A percentile compares a stretch with the other conserved stretches of the same genome.
Evolutionary conservation across 2,797 vertebrate genomes (phyloP).

Genomic region (Sternotherus odoratus): DNA sequence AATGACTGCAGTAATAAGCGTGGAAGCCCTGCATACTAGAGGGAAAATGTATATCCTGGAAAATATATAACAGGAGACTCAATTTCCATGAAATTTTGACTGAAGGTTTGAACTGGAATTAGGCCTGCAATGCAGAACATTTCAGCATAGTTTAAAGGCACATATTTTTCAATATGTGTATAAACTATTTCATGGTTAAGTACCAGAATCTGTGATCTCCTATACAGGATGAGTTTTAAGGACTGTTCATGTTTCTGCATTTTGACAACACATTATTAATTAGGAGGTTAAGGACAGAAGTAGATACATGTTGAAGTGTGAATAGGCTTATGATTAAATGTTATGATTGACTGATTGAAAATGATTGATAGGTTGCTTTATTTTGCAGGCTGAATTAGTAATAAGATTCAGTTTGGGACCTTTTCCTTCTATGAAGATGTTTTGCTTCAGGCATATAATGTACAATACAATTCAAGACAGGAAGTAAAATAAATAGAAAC

Average conservation of each 20-base stretch:
- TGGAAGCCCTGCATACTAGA: neutral
- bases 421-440: neutral
- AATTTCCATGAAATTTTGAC: neutral
- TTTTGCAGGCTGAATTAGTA: constrained; percentile 33
- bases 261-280: constrained; percentile 65
- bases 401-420: constrained; percentile 3
- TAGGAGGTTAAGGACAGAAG: constrained; percentile 62
- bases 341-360: constrained; percentile 62
- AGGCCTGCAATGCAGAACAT: neutral
- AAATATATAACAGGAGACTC: neutral
- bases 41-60: neutral
- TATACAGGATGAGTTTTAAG: constrained; percentile 49
- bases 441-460: neutral
- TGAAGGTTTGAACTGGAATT: neutral
- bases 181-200: constrained; percentile 35
- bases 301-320: constrained; percentile 46
- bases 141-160: constrained; percentile 16
- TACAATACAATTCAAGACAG: constrained; percentile 12
- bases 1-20: neutral
- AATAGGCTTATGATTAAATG: constrained; percentile 61
- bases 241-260: constrained; percentile 52
- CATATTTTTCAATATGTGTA: constrained; percentile 15
- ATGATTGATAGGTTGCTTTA: constrained; percentile 50
- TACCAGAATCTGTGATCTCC: constrained; percentile 37
- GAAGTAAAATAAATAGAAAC: neutral